Evolutionary conservation across 2,113 vertebrate species (phyloP), one percentile per base, ranked within the genome.

Genomic region (Psittacula cyanocephala): DNA sequence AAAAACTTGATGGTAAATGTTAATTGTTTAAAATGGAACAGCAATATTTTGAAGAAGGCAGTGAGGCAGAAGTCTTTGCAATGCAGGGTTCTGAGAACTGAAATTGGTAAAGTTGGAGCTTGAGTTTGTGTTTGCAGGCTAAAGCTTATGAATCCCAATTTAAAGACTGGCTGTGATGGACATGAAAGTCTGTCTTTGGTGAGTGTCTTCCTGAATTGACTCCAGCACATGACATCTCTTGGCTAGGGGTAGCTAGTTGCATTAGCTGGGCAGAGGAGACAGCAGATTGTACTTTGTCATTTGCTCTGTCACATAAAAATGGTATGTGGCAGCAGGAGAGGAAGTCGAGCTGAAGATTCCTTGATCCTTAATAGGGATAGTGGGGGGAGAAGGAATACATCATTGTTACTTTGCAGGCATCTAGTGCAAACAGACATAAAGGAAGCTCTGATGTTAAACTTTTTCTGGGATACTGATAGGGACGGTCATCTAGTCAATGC

Each of bases 31-130:
- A 78, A 92, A 72, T 24, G 10, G 24, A 83, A 6, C 46, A 75
- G 50, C 23, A 67, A 31, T 59, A 47, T 57, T 68, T 71, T 86
- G 41, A 77, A 65, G 41, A 76, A 57, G 81, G 33, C 14, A 86
- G 0, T 6, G 6, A 74, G 33, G 53, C 35, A 67, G 10, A 47
- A 47, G 72, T 64, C 22, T 31, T 64, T 5, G 52, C 25, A 59
- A 1, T 0, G 5, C 17, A 52, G 29, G 13, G 33, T 60, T 84
- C 1, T 4, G 57, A 74, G 50, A 90, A 37, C 1, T 74, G 19
- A 52, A 69, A 33, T 35, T 0, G 1, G 16, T 70, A 3, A 63
- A 50, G 18, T 46, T 81, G 68, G 65, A 68, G 17, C 60, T 55
- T 23, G 37, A 70, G 15, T 74, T 49, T 49, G 25, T 77, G 43